These are phyloP conservation scores for Microplitis mediator DNA, from an alignment of 1,140 invertebrate species.

Conservation along the genomic window DNA sequence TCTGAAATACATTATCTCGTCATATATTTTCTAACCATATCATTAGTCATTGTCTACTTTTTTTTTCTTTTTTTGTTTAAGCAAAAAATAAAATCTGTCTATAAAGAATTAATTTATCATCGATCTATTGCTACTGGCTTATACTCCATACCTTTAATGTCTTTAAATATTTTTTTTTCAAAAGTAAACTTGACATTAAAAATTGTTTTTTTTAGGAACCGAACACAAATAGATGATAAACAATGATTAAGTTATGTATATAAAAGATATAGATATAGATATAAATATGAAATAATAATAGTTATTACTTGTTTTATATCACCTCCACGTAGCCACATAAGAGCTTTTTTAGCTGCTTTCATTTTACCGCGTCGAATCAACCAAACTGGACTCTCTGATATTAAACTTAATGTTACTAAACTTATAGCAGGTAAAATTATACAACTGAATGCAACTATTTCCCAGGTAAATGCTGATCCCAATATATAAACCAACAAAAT, in stretches of 20 bases:
- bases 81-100: neutral
- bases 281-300: neutral
- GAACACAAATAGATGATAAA: too few relatives aligned
- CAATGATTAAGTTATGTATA: too few relatives aligned
- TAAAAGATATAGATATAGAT: too few relatives aligned
- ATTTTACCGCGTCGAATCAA: constrained; percentile 67
- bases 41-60: too few relatives aligned
- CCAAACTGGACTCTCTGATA: constrained; percentile 78
- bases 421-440: constrained; percentile 66
- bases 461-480: constrained; percentile 69
- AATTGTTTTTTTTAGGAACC: too few relatives aligned
- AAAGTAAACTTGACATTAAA: too few relatives aligned
- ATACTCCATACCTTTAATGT: too few relatives aligned
- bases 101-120: neutral
- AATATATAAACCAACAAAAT: constrained; percentile 73
- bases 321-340: constrained; percentile 71
- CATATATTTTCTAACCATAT: too few relatives aligned
- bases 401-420: constrained; percentile 65
- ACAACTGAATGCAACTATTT: constrained; percentile 68
- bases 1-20: too few relatives aligned
- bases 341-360: constrained; percentile 68
- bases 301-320: constrained; percentile 54
- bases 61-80: too few relatives aligned
- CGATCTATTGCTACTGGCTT: too few relatives aligned
- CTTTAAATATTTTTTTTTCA: too few relatives aligned